Conservation (phyloP, 2,113 vertebrate genomes). For the Gulo gulo region DNA sequence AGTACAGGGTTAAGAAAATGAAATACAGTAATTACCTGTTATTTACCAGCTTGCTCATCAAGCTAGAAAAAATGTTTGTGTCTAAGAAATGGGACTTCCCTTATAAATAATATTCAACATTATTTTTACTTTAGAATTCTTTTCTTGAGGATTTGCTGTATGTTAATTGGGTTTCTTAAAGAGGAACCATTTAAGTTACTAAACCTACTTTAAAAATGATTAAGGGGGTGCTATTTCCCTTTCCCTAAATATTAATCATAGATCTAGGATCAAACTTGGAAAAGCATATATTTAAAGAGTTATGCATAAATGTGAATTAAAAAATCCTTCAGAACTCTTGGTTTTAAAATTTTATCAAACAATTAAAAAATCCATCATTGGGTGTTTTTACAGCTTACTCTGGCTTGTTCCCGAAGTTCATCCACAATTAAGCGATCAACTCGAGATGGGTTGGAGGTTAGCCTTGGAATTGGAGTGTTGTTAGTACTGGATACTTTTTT, state of each 20-base stretch:
- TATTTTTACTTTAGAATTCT: conserved; percentile 17
- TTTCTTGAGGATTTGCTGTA: conserved; percentile 23
- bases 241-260: conserved; percentile 48
- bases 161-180: neutral
- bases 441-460: conserved; percentile 87
- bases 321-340: conserved; percentile 39
- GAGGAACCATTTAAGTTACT: conserved; percentile 28
- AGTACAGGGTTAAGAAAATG: conserved; percentile 15
- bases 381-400: conserved; percentile 82
- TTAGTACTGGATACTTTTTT: conserved; percentile 88
- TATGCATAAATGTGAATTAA: conserved; percentile 46
- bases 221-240: neutral
- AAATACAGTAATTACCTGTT: conserved; percentile 3
- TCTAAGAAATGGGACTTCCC: conserved; percentile 16
- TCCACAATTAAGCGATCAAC: conserved; percentile 91
- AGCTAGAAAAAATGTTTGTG: neutral
- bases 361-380: conserved; percentile 28
- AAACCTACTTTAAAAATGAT: conserved; percentile 30
- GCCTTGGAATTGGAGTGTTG: conserved; percentile 85
- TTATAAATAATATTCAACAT: conserved; percentile 34
- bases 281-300: conserved; percentile 45
- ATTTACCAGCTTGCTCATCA: neutral
- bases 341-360: conserved; percentile 44
- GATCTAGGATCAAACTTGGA: conserved; percentile 12
- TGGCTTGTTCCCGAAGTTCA: conserved; percentile 88